Evolutionary conservation across 1,140 invertebrate species (phyloP).

Genomic region (Nasonia giraulti): DNA sequence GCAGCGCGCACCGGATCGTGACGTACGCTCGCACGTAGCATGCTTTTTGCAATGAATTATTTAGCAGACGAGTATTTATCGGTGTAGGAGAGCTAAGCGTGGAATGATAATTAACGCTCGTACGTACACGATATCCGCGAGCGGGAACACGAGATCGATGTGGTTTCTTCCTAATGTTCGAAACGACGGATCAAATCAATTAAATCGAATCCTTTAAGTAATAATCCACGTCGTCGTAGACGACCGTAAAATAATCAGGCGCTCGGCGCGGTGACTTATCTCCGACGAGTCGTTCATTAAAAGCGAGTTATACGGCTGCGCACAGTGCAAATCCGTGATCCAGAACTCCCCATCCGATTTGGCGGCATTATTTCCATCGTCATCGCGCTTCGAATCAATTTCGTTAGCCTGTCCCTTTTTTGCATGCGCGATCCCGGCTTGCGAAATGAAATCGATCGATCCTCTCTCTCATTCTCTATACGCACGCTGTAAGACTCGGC

Average conservation of each 20-base stretch:
- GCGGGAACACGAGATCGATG: too few species aligned
- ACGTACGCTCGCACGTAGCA: not conserved
- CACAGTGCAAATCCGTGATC: not conserved
- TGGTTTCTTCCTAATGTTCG: not conserved
- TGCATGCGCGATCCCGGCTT: not conserved
- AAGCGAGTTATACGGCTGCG: not conserved
- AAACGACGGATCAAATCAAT: not conserved
- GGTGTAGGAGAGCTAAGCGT: not conserved
- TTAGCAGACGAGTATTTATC: constrained; percentile 36
- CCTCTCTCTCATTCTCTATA: not conserved
- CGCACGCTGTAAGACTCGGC: not conserved
- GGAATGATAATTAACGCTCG: constrained; percentile 2
- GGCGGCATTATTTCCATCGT: not conserved
- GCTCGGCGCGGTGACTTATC: not conserved
- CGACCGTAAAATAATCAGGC: constrained; percentile 19
- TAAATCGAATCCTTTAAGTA: not conserved
- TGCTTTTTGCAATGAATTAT: constrained; percentile 22
- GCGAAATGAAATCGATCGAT: constrained; percentile 36
- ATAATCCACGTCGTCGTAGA: not conserved
- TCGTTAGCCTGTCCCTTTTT: not conserved
- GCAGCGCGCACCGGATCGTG: not conserved
- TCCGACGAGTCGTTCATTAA: constrained; percentile 24
- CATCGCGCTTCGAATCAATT: constrained; percentile 33
- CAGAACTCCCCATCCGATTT: not conserved
- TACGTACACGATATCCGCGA: not conserved